Evolutionary conservation across 2,797 vertebrate species (phyloP), one percentile per base, ranked within the genome.

Genomic region (Paratrypauchen microcephalus): DNA sequence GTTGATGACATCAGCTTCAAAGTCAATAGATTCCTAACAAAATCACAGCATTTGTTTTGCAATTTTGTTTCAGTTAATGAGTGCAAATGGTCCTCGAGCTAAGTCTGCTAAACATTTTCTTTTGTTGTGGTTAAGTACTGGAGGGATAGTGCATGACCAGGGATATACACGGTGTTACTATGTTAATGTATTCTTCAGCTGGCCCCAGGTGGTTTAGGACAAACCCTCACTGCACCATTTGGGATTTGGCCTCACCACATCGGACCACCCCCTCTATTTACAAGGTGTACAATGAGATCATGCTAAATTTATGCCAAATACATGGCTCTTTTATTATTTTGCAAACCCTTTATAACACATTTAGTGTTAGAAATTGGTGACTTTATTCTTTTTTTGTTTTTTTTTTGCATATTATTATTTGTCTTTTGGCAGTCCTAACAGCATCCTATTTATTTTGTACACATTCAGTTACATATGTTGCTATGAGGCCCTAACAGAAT

Each of bases 141-240:
- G 55, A 56, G 15, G 1, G 13, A 26, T 16, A 26, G 23, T 13
- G 23, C 55, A 16, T 54, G 52, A 23, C n/a, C 9, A n/a, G 21
- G 3, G 9, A 57, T 57, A 24, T 57, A 57, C 15, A 57, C 52
- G 2, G 6, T 48, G 15, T 26, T 26, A 26, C 19, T 4, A 13
- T 57, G 24, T 57, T 28, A 77, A 77, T 58, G 54, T 68, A 39
- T 32, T 77, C 64, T 82, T 76, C 80, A 59, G 85, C 56, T 73
- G 74, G 47, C 82, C 83, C 85, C 89, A 73, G 68, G 80, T 78
- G 86, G 70, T 50, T 70, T 76, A 73, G 56, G 23, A 64, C 75
- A 65, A 30, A 48, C 50, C 32, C 64, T 48, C 70, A 62, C 30
- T 66, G 69, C 68, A 76, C 86, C 90, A 90, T 91, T 88, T 91